Base-by-base conservation (phyloP, 2,113 vertebrate species). In the Circaetus cinerascens region DNA sequence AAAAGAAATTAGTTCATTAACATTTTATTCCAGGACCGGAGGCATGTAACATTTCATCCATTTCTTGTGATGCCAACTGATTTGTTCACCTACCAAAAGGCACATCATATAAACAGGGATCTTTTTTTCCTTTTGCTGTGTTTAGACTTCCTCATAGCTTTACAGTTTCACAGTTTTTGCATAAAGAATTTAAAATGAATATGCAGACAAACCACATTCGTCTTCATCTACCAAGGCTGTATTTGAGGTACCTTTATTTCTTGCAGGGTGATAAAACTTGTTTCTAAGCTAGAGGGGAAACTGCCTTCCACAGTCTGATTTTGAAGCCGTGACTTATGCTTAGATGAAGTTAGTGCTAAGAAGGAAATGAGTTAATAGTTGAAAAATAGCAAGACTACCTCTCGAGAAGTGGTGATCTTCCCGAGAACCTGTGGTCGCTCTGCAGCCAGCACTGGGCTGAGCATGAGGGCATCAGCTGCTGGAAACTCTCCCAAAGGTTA, bases 391-490 rank as follows among this genome's bases (percentile, higher is more conserved):
- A 51, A 41, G n/a, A 22, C 16, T 3, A 15, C 27, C 19, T 48
- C 67, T 57, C 0, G 0, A 32, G 45, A 79, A 32, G 9, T 7
- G 25, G 7, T 4, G 43, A 15, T 21, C 22, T 11, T 13, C 32
- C 48, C 4, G 0, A 7, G 5, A 36, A 27, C 32, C n/a, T 20
- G 13, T 25, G 59, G n/a, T 7, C 2, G 3, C 64, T 66, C 64
- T n/a, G 38, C 40, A 69, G 40, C 51, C 46, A 18, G 32, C 56
- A 4, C 30, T 1, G 27, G 50, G 38, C 25, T 77, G 41, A 59
- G 63, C 10, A 0, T 7, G 45, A 40, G 26, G 26, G 18, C 76
- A 51, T 15, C 72, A 40, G 22, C 36, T 23, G 43, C 41, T 64
- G 86, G 80, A n/a, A 27, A 6, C 20, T 34, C n/a, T 40, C 22